Conservation (phyloP, 1,140 invertebrate genomes). For the Arion vulgaris region DNA sequence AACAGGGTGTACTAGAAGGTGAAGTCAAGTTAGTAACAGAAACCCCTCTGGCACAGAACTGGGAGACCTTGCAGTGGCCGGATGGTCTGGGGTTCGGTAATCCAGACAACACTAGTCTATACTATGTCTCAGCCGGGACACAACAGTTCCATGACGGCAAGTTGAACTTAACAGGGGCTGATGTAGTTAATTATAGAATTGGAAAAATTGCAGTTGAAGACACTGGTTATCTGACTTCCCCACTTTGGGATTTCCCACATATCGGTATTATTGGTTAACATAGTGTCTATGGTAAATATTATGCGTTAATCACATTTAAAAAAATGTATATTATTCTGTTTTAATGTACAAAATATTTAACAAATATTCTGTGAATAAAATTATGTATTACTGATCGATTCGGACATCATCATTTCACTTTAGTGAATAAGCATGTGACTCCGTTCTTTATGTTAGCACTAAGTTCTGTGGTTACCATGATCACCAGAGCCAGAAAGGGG, state of each 20-base stretch:
- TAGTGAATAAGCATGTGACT: too few species aligned
- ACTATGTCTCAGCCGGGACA: not conserved
- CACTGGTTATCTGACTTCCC: not conserved
- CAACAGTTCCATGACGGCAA: not conserved
- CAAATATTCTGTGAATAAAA: too few species aligned
- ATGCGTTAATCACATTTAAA: not conserved
- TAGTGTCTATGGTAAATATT: not conserved
- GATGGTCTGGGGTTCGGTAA: constrained; percentile 8
- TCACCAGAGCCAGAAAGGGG: too few species aligned
- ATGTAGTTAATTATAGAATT: constrained; percentile 10
- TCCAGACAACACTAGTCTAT: not conserved
- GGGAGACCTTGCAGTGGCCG: constrained; percentile 27
- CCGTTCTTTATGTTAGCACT: too few species aligned
- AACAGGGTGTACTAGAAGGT: constrained; percentile 7
- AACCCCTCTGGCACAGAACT: constrained; percentile 5
- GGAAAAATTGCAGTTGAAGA: not conserved
- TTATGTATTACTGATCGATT: too few species aligned
- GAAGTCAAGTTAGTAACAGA: constrained; percentile 4
- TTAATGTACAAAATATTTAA: too few species aligned
- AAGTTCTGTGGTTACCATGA: too few species aligned
- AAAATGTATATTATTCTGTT: too few species aligned
- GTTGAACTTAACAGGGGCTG: not conserved
- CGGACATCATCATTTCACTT: too few species aligned
- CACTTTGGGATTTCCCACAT: not conserved
- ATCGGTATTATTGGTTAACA: not conserved